Evolutionary conservation across 2,888 invertebrate genomes (phyloP).

Genomic region (Tetragonisca angustula): DNA sequence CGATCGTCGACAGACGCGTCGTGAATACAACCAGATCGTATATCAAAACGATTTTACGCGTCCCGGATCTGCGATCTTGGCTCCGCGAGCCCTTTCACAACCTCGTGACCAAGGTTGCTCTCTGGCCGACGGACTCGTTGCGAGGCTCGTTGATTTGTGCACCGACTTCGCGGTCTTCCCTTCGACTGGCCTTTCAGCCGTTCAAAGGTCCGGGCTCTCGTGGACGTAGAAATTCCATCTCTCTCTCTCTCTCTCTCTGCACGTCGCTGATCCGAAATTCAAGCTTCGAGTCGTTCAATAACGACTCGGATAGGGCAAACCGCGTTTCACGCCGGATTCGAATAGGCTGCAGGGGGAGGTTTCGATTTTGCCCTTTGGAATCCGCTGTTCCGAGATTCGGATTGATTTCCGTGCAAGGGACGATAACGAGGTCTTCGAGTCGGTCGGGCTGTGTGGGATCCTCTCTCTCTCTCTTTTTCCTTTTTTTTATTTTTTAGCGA

Average conservation of each 20-base stretch:
- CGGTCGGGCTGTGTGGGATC: background rate
- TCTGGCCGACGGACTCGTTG: constrained; percentile 18
- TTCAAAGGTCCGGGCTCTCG: constrained; percentile 45
- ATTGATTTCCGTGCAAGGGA: background rate
- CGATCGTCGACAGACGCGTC: constrained; percentile 57
- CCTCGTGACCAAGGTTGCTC: constrained; percentile 62
- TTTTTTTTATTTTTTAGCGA: too few relatives aligned
- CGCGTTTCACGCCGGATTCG: constrained; percentile 28
- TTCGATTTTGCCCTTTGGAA: constrained; percentile 15
- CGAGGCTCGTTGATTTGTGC: constrained; percentile 53
- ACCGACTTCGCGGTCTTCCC: constrained; percentile 52
- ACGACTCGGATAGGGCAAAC: constrained; percentile 17
- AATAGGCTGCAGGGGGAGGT: background rate
- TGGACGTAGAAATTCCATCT: background rate
- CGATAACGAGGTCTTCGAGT: background rate
- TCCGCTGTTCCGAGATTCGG: background rate
- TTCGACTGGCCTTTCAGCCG: constrained; percentile 56
- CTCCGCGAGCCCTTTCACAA: constrained; percentile 66
- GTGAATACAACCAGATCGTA: constrained; percentile 63
- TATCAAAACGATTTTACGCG: constrained; percentile 67
- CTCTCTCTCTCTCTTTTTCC: too few relatives aligned
- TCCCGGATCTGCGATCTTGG: constrained; percentile 62
- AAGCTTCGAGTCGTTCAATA: constrained; percentile 37
- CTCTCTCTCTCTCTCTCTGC: background rate
- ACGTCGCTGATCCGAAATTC: constrained; percentile 41